These are phyloP conservation scores for Chrysopa pallens DNA, from an alignment of 1,140 invertebrate genomes.

Conservation along the genomic window DNA sequence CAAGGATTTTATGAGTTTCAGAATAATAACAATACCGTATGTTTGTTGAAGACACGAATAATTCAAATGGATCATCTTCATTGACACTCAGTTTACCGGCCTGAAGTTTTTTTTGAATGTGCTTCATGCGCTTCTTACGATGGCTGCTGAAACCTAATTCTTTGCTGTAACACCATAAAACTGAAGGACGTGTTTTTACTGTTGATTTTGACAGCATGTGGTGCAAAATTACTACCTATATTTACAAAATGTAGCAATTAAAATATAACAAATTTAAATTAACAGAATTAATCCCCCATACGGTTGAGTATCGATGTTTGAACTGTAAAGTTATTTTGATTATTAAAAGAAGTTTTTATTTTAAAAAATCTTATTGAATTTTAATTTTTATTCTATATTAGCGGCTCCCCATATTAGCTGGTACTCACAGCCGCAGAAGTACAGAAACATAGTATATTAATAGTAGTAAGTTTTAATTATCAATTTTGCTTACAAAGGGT, in stretches of 20 bases:
- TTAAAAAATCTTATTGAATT: no score
- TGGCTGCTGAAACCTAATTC: constrained; percentile 88
- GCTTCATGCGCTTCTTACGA: constrained; percentile 82
- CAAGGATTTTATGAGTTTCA: constrained; percentile 95
- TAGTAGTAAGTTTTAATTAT: no score
- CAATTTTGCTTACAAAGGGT: no score
- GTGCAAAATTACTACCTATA: constrained; percentile 83
- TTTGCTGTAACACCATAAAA: constrained; percentile 99
- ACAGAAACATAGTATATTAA: no score
- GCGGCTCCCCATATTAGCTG: no score
- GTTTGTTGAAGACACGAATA: constrained; percentile 89
- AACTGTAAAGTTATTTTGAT: no score
- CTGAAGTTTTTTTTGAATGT: constrained; percentile 71
- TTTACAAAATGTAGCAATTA: constrained; percentile 1
- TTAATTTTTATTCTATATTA: no score
- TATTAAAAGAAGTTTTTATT: no score
- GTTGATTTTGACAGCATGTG: constrained; percentile 92
- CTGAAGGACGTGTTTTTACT: constrained; percentile 78
- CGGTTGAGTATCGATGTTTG: no score
- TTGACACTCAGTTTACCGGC: constrained; percentile 79
- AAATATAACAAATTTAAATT: constrained; percentile 2
- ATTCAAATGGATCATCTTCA: constrained; percentile 93
- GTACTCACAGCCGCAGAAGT: no score
- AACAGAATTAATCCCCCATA: no score
- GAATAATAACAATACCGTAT: constrained; percentile 96